Evolutionary conservation across 1,140 invertebrate genomes (phyloP).

Genomic region (Drosophila repletoides): DNA sequence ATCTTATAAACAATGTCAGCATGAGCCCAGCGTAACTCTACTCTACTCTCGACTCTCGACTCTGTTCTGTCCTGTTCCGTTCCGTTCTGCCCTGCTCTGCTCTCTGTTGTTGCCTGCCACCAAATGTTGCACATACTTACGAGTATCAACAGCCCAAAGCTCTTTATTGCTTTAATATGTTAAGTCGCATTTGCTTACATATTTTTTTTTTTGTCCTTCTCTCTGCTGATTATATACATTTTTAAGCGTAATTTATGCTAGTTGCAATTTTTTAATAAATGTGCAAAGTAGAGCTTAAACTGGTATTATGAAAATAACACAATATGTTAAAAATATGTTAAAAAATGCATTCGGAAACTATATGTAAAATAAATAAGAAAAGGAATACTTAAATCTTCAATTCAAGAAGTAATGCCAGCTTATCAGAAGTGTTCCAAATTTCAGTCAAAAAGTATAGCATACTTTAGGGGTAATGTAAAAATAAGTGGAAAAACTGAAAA

Average conservation of each 20-base stretch:
- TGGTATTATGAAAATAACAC: too few relatives aligned
- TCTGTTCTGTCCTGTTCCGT: constrained; percentile 9
- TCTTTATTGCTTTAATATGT: constrained; percentile 72
- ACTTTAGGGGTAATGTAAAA: too few relatives aligned
- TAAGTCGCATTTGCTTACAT: constrained; percentile 45
- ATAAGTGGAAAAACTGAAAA: too few relatives aligned
- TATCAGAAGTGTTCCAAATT: too few relatives aligned
- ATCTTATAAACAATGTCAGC: constrained; percentile 73
- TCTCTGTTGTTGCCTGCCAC: constrained; percentile 22
- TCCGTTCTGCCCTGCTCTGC: constrained; percentile 20
- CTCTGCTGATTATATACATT: background rate
- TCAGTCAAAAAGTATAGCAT: too few relatives aligned
- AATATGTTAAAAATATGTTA: too few relatives aligned
- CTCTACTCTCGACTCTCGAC: constrained; percentile 6
- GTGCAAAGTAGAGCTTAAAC: background rate
- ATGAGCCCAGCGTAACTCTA: constrained; percentile 37
- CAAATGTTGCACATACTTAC: constrained; percentile 50
- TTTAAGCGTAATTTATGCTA: constrained; percentile 1
- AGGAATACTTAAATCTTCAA: too few relatives aligned
- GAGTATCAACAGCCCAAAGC: constrained; percentile 8
- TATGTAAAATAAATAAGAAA: too few relatives aligned
- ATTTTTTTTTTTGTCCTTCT: constrained; percentile 28
- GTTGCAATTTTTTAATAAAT: constrained; percentile 16
- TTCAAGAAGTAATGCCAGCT: too few relatives aligned
- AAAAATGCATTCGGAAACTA: background rate